Conservation (phyloP, 2,888 invertebrate species). For the Sepiola atlantica region DNA sequence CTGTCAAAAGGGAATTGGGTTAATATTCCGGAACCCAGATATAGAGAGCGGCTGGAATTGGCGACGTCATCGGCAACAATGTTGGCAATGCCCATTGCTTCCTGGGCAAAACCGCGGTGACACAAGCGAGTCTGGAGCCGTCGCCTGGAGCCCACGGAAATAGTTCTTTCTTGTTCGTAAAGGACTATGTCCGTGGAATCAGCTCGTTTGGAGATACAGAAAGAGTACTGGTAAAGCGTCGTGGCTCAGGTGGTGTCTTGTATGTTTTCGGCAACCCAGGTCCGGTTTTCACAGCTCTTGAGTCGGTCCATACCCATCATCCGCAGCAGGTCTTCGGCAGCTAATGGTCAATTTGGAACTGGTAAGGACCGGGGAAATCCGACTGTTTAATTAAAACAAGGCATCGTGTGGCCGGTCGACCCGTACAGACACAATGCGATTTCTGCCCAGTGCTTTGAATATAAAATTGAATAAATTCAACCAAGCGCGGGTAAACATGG, state of each 20-base stretch:
- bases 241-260: neutral
- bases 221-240: neutral
- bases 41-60: neutral
- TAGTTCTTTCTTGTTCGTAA: constrained; percentile 4
- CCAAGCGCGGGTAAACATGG: no score
- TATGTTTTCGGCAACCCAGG: neutral
- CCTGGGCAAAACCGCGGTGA: neutral
- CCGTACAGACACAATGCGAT: no score
- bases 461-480: no score
- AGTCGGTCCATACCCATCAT: neutral
- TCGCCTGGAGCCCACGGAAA: neutral
- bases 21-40: neutral
- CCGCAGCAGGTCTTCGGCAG: neutral
- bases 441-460: no score
- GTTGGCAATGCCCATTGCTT: neutral
- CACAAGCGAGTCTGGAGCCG: no score
- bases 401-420: no score
- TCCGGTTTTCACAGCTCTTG: neutral
- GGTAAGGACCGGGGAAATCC: neutral
- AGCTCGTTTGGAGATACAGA: neutral
- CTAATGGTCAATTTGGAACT: neutral
- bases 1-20: neutral
- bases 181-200: neutral
- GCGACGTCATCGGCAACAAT: neutral
- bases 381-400: no score